Evolutionary conservation across 2,888 invertebrate genomes (phyloP).

Genomic region (Baccha elongata): DNA sequence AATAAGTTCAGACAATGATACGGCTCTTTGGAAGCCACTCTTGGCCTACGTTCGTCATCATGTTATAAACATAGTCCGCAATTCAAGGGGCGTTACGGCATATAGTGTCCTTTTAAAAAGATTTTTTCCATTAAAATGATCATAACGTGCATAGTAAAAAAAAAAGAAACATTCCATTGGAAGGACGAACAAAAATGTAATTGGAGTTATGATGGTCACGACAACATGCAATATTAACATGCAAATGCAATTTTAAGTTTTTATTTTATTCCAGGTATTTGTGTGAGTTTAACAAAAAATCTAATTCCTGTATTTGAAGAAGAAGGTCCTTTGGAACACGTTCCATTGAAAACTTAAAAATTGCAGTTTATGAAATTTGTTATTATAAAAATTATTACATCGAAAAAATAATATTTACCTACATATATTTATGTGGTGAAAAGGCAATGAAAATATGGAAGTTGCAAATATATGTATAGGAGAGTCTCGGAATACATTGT

Average conservation of each 20-base stretch:
- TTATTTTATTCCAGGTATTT: slow-evolving; percentile 6
- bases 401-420: too few species aligned
- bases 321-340: too few species aligned
- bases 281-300: too few species aligned
- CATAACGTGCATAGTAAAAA: slow-evolving; percentile 53
- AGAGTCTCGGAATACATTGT: too few species aligned
- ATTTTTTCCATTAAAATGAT: slow-evolving; percentile 46
- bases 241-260: slow-evolving; percentile 47
- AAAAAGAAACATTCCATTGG: slow-evolving; percentile 37
- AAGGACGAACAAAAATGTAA: slow-evolving; percentile 42
- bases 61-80: slow-evolving; percentile 14
- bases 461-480: too few species aligned
- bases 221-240: slow-evolving; percentile 63
- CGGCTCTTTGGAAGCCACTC: neutral
- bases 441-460: too few species aligned
- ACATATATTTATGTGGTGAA: too few species aligned
- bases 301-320: too few species aligned
- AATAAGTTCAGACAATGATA: slow-evolving; percentile 25
- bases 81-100: neutral
- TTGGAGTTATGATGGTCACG: slow-evolving; percentile 34
- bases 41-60: neutral
- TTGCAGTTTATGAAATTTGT: too few species aligned
- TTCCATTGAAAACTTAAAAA: too few species aligned
- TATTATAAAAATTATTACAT: too few species aligned
- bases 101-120: slow-evolving; percentile 29